A percentile compares a stretch with the other conserved stretches of the same genome.
Conservation (phyloP, 2,888 invertebrate genomes). For the Brachyopa scutellaris region DNA sequence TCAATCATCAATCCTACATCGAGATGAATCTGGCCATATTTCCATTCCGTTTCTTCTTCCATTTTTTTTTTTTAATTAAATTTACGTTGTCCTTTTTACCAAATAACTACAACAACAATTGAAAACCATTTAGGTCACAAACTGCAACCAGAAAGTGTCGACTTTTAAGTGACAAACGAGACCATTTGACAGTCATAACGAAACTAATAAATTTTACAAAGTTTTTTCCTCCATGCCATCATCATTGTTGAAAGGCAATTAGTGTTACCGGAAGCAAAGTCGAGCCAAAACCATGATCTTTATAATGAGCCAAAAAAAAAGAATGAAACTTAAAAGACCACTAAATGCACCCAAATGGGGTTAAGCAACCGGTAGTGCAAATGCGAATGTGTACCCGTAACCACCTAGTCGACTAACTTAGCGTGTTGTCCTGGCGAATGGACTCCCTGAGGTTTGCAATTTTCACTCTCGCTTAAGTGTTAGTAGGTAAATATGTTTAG, state of each 20-base stretch:
- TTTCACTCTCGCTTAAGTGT: conserved; percentile 35
- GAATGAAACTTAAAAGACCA: too few species aligned
- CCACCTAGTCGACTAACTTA: conserved; percentile 9
- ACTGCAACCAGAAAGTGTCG: conserved; percentile 6
- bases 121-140: neutral
- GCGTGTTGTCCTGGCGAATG: conserved; percentile 34
- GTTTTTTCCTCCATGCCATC: neutral
- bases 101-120: too few species aligned
- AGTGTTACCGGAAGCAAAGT: conserved; percentile 31
- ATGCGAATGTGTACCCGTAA: neutral
- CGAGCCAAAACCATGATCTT: conserved; percentile 19
- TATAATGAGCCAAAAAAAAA: conserved; percentile 35
- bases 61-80: too few species aligned
- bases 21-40: too few species aligned
- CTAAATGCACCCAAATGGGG: too few species aligned
- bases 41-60: too few species aligned
- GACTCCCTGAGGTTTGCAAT: conserved; percentile 49
- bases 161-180: neutral
- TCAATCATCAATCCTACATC: too few species aligned
- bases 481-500: neutral
- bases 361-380: conserved; percentile 21
- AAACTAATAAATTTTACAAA: conserved; percentile 26
- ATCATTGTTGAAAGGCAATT: conserved; percentile 30
- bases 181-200: conserved; percentile 6
- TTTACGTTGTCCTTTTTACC: too few species aligned